phyloP scores from a whole-genome alignment of 2,888 invertebrate species.

The Acanthosepion esculentum region DNA sequence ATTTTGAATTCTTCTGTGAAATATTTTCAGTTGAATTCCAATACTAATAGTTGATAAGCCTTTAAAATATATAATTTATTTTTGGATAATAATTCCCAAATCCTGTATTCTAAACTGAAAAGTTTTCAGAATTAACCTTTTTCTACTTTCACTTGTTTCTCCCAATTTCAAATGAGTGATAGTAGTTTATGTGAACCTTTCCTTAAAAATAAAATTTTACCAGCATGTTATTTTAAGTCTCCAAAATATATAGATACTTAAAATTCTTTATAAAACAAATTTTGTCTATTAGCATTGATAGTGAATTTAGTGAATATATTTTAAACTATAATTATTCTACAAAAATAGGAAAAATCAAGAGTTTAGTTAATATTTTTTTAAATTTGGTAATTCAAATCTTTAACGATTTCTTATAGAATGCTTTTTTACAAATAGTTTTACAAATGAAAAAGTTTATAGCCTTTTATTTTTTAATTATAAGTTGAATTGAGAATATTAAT shows the following conservation, averaged over 20 bases:
- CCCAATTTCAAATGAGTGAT: not conserved
- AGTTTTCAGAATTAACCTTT: not conserved
- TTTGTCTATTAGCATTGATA: not conserved
- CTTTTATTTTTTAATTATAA: not conserved
- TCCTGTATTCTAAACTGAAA: not conserved
- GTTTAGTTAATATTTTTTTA: not conserved
- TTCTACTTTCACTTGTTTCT: not conserved
- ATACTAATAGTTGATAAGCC: not conserved
- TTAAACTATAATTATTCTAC: not conserved
- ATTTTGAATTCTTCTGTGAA: not conserved
- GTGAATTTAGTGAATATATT: not conserved
- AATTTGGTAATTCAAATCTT: not conserved
- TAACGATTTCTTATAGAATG: not conserved
- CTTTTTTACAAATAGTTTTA: not conserved
- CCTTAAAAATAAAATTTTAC: not conserved
- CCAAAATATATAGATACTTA: not conserved
- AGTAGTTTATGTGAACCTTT: not conserved
- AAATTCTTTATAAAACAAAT: not conserved
- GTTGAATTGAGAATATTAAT: not conserved
- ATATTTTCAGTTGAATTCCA: not conserved
- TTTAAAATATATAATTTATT: not conserved
- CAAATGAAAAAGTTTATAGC: not conserved
- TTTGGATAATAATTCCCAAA: not conserved
- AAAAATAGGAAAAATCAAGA: not conserved
- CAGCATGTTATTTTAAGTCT: not conserved